phyloP scores from a whole-genome alignment of 2,888 invertebrate species.

The Drosophila prolongata region DNA sequence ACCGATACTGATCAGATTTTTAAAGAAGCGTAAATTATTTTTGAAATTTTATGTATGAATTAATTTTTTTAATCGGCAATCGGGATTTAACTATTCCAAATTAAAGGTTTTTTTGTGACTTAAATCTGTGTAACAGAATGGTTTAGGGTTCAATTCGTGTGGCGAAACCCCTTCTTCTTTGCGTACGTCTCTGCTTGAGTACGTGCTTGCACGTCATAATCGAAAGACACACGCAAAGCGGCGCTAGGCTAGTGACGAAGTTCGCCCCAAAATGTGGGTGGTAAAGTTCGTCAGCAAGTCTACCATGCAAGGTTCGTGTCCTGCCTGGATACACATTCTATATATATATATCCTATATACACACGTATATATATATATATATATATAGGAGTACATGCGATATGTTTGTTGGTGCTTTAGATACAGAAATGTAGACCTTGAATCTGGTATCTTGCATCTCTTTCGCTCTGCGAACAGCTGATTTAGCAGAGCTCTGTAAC shows the following conservation, averaged over 20 bases:
- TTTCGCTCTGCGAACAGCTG: slow-evolving; percentile 51
- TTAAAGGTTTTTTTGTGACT: background rate
- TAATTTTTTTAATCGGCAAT: too few species aligned
- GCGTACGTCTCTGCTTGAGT: slow-evolving; percentile 46
- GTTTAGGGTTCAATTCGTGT: too few species aligned
- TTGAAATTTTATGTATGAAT: too few species aligned
- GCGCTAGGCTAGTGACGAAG: slow-evolving; percentile 21
- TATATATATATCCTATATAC: slow-evolving; percentile 1
- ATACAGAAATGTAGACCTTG: slow-evolving; percentile 76
- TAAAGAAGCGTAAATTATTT: too few species aligned
- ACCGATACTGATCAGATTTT: too few species aligned
- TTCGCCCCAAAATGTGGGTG: slow-evolving; percentile 7
- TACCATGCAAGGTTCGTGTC: slow-evolving; percentile 32
- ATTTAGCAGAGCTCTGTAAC: slow-evolving; percentile 54
- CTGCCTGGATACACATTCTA: slow-evolving; percentile 25
- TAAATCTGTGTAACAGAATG: background rate
- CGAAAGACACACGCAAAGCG: background rate
- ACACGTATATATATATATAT: background rate
- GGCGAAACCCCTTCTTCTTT: background rate
- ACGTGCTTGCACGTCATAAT: slow-evolving; percentile 75
- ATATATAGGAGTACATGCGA: slow-evolving; percentile 13
- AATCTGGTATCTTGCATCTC: slow-evolving; percentile 56
- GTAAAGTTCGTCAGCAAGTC: slow-evolving; percentile 8
- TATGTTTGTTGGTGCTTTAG: slow-evolving; percentile 18
- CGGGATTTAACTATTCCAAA: too few species aligned